Percentiles rank a stretch among this genome's conserved stretches.
Conservation (phyloP, 2,113 vertebrate genomes). For the Engystomops pustulosus region DNA sequence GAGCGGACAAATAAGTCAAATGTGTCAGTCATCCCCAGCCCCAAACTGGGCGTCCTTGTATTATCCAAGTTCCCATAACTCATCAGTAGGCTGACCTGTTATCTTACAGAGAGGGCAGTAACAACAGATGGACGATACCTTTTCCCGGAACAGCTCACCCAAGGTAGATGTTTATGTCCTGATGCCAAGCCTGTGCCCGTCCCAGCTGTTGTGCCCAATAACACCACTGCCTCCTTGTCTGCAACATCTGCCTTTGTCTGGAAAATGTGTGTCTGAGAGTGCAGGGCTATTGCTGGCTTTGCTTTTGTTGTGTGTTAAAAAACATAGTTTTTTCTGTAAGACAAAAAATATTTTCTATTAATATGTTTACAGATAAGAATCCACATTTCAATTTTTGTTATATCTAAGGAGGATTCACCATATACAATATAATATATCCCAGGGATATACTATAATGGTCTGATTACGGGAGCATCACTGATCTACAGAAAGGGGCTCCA, state of each 20-base stretch:
- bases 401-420: too few species aligned
- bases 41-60: not conserved
- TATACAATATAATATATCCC: too few species aligned
- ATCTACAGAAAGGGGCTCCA: too few species aligned
- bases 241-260: not conserved
- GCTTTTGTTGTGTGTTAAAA: not conserved
- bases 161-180: constrained; percentile 77
- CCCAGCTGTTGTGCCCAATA: constrained; percentile 7
- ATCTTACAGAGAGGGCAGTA: constrained; percentile 86
- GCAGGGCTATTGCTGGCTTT: not conserved
- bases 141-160: constrained; percentile 85
- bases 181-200: constrained; percentile 24
- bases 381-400: too few species aligned
- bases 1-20: not conserved
- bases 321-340: not conserved
- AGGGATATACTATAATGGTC: too few species aligned
- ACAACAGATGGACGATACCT: constrained; percentile 89
- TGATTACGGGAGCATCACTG: too few species aligned
- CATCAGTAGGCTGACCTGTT: constrained; percentile 26
- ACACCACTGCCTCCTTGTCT: constrained; percentile 1
- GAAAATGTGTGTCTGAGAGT: not conserved
- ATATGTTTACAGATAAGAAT: too few species aligned
- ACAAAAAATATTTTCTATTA: too few species aligned
- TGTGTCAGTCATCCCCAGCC: not conserved
- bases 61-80: not conserved